Conservation (phyloP, 2,888 invertebrate species). For the Amblyjoppa fuscipennis region DNA sequence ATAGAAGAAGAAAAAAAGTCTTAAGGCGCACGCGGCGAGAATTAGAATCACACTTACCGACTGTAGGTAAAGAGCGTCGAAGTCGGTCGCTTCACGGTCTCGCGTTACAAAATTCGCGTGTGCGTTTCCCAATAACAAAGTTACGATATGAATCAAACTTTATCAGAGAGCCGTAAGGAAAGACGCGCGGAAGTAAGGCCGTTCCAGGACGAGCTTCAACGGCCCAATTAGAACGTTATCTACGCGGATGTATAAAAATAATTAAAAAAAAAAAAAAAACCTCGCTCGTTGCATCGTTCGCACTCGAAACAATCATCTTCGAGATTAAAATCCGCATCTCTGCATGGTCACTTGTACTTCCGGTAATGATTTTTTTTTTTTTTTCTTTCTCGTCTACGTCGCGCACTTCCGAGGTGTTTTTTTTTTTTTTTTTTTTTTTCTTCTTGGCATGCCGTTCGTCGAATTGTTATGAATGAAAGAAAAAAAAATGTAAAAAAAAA, state of each 20-base stretch:
- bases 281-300: neutral
- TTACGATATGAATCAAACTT: neutral
- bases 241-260: slow-evolving; percentile 18
- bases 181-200: neutral
- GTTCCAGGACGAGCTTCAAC: neutral
- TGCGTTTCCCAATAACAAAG: neutral
- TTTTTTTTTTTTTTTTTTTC: slow-evolving; percentile 2
- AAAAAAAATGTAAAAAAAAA: neutral
- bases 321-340: neutral
- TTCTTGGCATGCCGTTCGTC: neutral
- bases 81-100: neutral
- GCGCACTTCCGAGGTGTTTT: neutral
- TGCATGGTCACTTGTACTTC: slow-evolving; percentile 3
- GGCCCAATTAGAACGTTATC: neutral
- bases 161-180: neutral
- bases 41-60: neutral
- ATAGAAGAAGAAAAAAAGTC: neutral
- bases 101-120: slow-evolving; percentile 7
- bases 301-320: slow-evolving; percentile 6
- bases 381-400: neutral
- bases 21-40: neutral
- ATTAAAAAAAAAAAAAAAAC: neutral
- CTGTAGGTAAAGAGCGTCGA: neutral
- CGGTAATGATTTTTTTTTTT: slow-evolving; percentile 22
- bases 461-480: neutral